Base-by-base conservation (phyloP, 2,113 vertebrate genomes). In the Suricata suricatta region DNA sequence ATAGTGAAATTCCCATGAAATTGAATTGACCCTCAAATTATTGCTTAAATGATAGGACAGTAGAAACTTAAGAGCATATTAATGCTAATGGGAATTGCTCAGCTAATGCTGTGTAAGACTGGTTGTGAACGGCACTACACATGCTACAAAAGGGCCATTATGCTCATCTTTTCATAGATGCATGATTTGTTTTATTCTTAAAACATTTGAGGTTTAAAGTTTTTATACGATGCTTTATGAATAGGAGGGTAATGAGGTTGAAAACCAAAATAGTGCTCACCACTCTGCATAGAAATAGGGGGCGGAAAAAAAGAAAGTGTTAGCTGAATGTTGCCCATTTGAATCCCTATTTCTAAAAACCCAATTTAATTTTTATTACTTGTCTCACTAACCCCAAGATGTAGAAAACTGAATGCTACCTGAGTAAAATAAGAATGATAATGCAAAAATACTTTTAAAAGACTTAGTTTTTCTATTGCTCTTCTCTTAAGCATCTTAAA, bases 331-430 rank as follows among this genome's bases (percentile, higher is more conserved):
- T 88, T 4, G 11, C 83, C 94, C 94, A 98, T 85, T 94, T 88
- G 97, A 98, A 98, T 93, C 52, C 89, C 76, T 97, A 97, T 98
- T 96, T 92, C 96, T 97, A 96, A 97, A 74, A 97, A 84, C 93
- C 95, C 97, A 98, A 98, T 99, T 98, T 98, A 98, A 98, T 98
- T 98, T 98, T 97, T 98, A 98, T 98, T 97, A 97, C 97, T 98
- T 98, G 91, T 97, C 88, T 98, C 98, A 98, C 98, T 98, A 99
- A 98, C 98, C 96, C 82, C 95, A 97, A 98, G 94, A 98, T 98
- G 97, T 98, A 98, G 97, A 98, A 98, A 98, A 98, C 95, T 79
- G 96, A 98, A 97, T 96, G 96, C 93, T 94, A 97, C 96, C 95
- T 97, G 88, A 98, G 80, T 98, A 90, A 98, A 97, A 93, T 97